Percentiles rank a stretch among this genome's conserved stretches.
phyloP scores from a whole-genome alignment of 2,113 vertebrate species.

The Natator depressus region DNA sequence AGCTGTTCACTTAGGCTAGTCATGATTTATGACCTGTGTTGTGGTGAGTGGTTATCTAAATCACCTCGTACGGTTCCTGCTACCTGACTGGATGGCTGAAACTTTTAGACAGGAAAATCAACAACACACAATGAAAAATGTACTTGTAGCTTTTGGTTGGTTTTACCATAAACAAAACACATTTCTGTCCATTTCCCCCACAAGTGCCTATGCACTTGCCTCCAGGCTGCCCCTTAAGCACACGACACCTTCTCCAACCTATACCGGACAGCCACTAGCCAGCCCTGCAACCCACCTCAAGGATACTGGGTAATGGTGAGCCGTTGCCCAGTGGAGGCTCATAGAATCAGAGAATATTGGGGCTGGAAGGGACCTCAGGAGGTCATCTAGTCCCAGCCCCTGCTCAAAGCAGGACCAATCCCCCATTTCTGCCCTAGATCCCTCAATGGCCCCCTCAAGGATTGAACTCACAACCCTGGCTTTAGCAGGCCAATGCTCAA shows the following conservation, averaged over 20 bases:
- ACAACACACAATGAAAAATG: background rate
- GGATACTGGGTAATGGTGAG: background rate
- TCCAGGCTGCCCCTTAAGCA: background rate
- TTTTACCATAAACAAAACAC: background rate
- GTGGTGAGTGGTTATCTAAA: background rate
- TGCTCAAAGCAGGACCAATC: no score
- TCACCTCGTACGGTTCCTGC: background rate
- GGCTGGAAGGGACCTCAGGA: no score
- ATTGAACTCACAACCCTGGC: no score
- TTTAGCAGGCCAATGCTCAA: no score
- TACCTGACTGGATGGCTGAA: background rate
- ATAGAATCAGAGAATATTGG: no score
- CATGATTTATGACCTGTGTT: accelerated
- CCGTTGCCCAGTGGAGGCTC: background rate
- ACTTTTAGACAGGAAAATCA: background rate
- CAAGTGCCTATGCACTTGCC: no score
- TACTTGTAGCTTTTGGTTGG: background rate
- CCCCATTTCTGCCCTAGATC: no score
- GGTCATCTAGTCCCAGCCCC: no score
- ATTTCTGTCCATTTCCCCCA: background rate
- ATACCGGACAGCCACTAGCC: background rate
- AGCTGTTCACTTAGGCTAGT: accelerated
- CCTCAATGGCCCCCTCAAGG: no score
- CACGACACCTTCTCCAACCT: background rate
- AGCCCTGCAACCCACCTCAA: background rate